A percentile compares a stretch with the other conserved stretches of the same genome.
Conservation (phyloP, 2,797 vertebrate genomes). For the Lutra lutra region DNA sequence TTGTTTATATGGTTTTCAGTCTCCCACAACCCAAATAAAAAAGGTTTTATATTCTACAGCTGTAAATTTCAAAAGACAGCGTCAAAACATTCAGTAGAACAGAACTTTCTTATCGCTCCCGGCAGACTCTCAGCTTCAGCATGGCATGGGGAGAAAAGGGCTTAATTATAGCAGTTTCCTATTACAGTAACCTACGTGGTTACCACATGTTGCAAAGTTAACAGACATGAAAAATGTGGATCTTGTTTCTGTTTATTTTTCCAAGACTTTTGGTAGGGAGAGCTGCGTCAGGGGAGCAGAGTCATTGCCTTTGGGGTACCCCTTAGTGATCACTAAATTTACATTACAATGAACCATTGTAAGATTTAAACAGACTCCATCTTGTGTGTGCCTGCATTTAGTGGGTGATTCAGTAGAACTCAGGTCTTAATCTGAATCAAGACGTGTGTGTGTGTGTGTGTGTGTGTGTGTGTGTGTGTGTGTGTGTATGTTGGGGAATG, state of each 20-base stretch:
- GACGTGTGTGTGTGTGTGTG: neutral
- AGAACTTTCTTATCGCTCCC: slow-evolving; percentile 82
- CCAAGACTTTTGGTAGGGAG: slow-evolving; percentile 52
- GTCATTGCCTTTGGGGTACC: neutral
- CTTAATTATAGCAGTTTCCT: slow-evolving; percentile 76
- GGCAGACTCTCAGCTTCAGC: slow-evolving; percentile 75
- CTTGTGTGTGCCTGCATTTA: neutral
- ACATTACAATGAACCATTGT: slow-evolving; percentile 47
- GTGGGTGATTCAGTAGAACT: neutral
- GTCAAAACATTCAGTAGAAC: slow-evolving; percentile 78
- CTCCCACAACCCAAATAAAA: slow-evolving; percentile 64
- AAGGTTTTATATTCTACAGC: slow-evolving; percentile 58
- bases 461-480: neutral
- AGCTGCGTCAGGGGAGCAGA: neutral
- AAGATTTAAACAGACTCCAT: slow-evolving; percentile 27
- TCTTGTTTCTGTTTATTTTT: slow-evolving; percentile 70
- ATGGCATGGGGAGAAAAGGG: slow-evolving; percentile 37
- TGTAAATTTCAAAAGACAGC: slow-evolving; percentile 74
- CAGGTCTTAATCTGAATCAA: slow-evolving; percentile 14
- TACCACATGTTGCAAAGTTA: slow-evolving; percentile 71
- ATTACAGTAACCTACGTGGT: slow-evolving; percentile 56
- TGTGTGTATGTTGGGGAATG: neutral
- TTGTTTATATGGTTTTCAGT: slow-evolving; percentile 74
- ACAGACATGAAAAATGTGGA: slow-evolving; percentile 72
- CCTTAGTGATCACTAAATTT: slow-evolving; percentile 33